A percentile compares a stretch with the other conserved stretches of the same genome.
Evolutionary conservation across 2,888 invertebrate genomes (phyloP).

Genomic region (Cantharis rufa): DNA sequence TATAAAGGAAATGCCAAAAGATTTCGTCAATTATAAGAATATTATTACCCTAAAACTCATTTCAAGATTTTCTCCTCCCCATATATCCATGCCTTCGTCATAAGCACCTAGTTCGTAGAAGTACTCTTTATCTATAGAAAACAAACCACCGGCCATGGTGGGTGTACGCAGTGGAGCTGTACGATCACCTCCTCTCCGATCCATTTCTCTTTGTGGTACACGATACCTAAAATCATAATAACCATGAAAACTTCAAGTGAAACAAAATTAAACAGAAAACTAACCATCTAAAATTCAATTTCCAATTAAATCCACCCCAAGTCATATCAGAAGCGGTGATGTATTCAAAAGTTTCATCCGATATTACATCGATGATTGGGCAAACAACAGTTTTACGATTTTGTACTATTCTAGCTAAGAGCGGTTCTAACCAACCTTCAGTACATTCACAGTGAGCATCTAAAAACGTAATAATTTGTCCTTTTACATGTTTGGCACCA

Average conservation of each 20-base stretch:
- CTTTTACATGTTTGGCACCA: constrained; percentile 91
- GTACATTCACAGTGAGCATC: constrained; percentile 99
- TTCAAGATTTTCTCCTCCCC: constrained; percentile 96
- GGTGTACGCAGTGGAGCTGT: constrained; percentile 93
- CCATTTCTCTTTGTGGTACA: constrained; percentile 96
- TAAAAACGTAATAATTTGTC: constrained; percentile 92
- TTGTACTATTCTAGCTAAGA: constrained; percentile 87
- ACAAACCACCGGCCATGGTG: constrained; percentile 97
- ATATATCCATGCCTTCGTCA: constrained; percentile 99
- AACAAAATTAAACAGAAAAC: constrained; percentile 36
- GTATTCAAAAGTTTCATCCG: constrained; percentile 98
- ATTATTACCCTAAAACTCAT: constrained; percentile 86
- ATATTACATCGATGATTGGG: constrained; percentile 98
- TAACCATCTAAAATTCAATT: constrained; percentile 97
- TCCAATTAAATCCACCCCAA: constrained; percentile 99
- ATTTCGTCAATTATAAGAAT: background rate
- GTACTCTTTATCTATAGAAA: constrained; percentile 93
- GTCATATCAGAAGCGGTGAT: constrained; percentile 99
- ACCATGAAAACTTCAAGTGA: background rate
- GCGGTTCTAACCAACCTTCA: constrained; percentile 98
- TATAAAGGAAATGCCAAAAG: background rate
- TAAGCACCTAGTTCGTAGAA: constrained; percentile 98
- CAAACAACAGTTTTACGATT: constrained; percentile 94
- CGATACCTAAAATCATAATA: constrained; percentile 74
- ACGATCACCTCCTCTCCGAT: constrained; percentile 88